Evolutionary conservation across 2,113 vertebrate species (phyloP), one percentile per base, ranked within the genome.

Genomic region (Megaleporinus macrocephalus): DNA sequence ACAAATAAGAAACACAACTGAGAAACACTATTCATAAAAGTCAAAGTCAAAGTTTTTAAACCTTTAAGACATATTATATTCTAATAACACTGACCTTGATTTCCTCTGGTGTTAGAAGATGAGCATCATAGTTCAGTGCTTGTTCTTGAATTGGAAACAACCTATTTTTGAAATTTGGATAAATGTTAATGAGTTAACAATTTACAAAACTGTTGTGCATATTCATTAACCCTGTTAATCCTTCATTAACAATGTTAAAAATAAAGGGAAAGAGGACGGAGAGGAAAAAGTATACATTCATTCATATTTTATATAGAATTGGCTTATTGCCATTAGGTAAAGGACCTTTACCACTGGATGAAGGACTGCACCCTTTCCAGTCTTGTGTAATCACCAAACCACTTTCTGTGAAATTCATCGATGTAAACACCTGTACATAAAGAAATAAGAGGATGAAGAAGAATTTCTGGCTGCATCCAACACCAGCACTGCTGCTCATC

Each of bases 71-170:
- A 36, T 36, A 36, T 36, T 36, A 36, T 36, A 36, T 49, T 49
- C 12, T 7, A 36, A 18, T 14, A n/a, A n/a, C n/a, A 72, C 44
- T 10, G 2, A 90, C 97, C 95, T 91, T 1, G 0, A 98, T 94
- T 93, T 99, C 98, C 29, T 76, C 85, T 33, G 80, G 85, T 0
- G 95, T 96, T 27, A 99, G 93, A 0, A 90, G 91, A 5, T 0
- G 89, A 85, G 97, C 96, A 0, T 81, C 63, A 73, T 51, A 85
- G 87, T 99, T 99, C 91, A 97, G 87, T 47, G 97, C 98, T 0
- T 81, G 90, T 24, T 98, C 98, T 73, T 95, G 94, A 75, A 98
- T 92, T 47, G 97, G 98, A 88, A 99, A 99, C 1, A 99, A 86
- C 97, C 98, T 99, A 82, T 26, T 80, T 69, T 68, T 53, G 2